Conservation (phyloP, 2,797 vertebrate species). For the Sebastiscus tertius region DNA sequence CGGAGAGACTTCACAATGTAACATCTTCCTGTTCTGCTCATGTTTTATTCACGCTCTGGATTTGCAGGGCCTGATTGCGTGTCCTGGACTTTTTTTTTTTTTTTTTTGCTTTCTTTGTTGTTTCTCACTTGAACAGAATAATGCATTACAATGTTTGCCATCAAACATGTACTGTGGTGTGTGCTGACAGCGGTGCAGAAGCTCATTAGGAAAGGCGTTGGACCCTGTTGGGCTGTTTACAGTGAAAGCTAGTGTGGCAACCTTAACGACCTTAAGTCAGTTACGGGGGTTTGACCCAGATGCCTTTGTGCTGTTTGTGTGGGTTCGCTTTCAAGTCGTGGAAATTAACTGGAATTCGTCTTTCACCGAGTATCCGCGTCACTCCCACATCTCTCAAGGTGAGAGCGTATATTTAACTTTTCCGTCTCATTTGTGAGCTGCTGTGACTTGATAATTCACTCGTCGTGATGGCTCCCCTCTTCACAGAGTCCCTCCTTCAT, state of each 20-base stretch:
- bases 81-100: constrained; percentile 15
- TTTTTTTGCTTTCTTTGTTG: constrained; percentile 47
- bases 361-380: background rate
- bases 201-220: constrained; percentile 68
- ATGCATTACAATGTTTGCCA: constrained; percentile 62
- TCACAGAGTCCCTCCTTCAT: constrained; percentile 52
- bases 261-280: constrained; percentile 53
- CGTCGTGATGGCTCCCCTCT: constrained; percentile 11
- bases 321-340: constrained; percentile 23
- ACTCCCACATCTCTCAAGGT: background rate
- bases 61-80: constrained; percentile 49
- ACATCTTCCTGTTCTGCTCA: constrained; percentile 33
- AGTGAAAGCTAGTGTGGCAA: constrained; percentile 42
- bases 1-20: constrained; percentile 42
- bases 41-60: constrained; percentile 73
- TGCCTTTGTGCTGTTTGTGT: constrained; percentile 22
- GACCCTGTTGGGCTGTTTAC: constrained; percentile 52
- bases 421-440: constrained; percentile 39
- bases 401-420: constrained; percentile 7
- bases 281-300: constrained; percentile 22
- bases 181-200: constrained; percentile 47
- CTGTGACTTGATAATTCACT: constrained; percentile 41
- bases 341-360: constrained; percentile 39
- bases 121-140: constrained; percentile 67
- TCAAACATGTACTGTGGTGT: constrained; percentile 40